Conservation (phyloP, 2,113 vertebrate genomes). For the Leptocoma aspasia region DNA sequence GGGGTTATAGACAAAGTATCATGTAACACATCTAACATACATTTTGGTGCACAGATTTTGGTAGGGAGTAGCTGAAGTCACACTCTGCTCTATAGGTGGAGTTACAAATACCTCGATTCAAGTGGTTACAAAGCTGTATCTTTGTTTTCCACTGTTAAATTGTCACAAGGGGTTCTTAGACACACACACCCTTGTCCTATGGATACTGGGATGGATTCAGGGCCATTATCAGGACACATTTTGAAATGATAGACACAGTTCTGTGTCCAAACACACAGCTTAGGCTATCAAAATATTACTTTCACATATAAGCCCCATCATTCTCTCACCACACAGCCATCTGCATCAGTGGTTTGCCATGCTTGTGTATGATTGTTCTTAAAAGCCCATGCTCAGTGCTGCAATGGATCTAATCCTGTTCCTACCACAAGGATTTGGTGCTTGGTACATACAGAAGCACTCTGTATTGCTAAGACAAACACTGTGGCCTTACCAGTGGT, state of each 20-base stretch:
- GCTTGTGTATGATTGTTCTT: not conserved
- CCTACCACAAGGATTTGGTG: not conserved
- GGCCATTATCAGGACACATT: not conserved
- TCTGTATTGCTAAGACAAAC: not conserved
- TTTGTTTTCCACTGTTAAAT: not conserved
- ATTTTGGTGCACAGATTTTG: not conserved
- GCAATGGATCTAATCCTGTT: not conserved
- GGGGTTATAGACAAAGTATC: not conserved
- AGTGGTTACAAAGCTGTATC: fast-evolving
- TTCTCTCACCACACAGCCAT: not conserved
- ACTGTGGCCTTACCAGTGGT: not conserved
- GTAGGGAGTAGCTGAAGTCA: not conserved
- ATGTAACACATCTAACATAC: not conserved
- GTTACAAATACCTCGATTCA: not conserved
- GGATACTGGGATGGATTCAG: not conserved
- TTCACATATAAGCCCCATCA: not conserved
- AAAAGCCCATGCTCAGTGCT: not conserved
- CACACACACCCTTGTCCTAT: fast-evolving
- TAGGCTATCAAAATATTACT: not conserved
- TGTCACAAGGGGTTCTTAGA: not conserved
- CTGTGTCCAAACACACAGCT: not conserved
- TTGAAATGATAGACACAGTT: fast-evolving
- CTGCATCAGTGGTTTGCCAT: not conserved
- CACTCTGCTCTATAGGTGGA: not conserved
- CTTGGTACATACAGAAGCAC: not conserved